These are phyloP conservation scores for Hypsopygia costalis DNA, from an alignment of 2,888 invertebrate species.

Conservation along the genomic window DNA sequence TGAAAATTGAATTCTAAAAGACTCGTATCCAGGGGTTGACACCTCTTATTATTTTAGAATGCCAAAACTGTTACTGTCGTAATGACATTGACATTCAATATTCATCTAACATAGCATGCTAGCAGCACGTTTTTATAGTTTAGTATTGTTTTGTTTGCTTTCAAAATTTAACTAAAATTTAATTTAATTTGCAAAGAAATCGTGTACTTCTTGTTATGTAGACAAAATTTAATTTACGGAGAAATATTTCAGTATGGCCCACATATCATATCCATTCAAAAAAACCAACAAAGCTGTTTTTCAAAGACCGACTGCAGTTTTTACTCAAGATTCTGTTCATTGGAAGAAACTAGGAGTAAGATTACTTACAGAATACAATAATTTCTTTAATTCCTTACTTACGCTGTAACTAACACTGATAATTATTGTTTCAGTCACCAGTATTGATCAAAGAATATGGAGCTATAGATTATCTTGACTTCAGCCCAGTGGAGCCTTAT, in stretches of 20 bases:
- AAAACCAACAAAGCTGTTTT: slow-evolving; percentile 86
- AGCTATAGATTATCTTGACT: slow-evolving; percentile 94
- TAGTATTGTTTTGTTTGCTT: no score
- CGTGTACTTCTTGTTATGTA: no score
- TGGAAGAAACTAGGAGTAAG: slow-evolving; percentile 94
- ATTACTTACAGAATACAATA: not conserved
- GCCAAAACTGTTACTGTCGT: no score
- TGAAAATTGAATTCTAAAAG: no score
- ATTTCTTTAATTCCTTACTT: not conserved
- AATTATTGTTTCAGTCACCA: slow-evolving; percentile 80
- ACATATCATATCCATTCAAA: slow-evolving; percentile 81
- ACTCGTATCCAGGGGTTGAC: no score
- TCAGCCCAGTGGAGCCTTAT: slow-evolving; percentile 93
- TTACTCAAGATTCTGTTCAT: slow-evolving; percentile 89
- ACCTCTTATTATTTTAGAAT: no score
- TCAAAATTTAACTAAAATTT: no score
- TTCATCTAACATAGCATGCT: no score
- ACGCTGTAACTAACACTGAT: not conserved
- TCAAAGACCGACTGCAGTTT: slow-evolving; percentile 82
- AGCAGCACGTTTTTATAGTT: no score
- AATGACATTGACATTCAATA: no score
- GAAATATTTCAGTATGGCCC: no score
- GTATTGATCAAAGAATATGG: slow-evolving; percentile 95
- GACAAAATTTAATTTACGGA: slow-evolving; percentile 1
- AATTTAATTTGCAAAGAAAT: no score